A percentile compares a stretch with the other conserved stretches of the same genome.
These are phyloP conservation scores for Pangasius djambal DNA, from an alignment of 2,797 vertebrate genomes.

Conservation along the genomic window DNA sequence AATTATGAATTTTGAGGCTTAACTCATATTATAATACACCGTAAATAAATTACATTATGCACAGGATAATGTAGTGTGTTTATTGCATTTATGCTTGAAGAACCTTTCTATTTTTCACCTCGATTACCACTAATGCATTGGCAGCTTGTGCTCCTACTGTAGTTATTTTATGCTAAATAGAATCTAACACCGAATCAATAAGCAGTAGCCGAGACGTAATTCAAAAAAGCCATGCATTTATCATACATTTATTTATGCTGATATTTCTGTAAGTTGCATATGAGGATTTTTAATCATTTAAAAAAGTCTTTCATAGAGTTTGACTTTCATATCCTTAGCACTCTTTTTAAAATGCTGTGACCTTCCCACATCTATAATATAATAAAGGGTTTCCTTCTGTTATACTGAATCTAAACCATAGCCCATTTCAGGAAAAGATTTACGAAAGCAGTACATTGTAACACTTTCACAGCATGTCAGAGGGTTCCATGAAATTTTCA, in stretches of 20 bases:
- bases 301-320: not conserved
- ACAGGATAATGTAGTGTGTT: not conserved
- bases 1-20: slow-evolving; percentile 40
- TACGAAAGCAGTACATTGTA: slow-evolving; percentile 11
- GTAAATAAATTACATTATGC: not conserved
- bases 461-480: slow-evolving; percentile 17
- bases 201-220: not conserved
- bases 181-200: not conserved
- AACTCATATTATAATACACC: not conserved
- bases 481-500: slow-evolving; percentile 26
- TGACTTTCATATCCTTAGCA: no score
- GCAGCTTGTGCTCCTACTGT: not conserved
- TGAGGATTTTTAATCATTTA: not conserved
- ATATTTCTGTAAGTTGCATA: not conserved
- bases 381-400: slow-evolving; percentile 1
- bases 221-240: not conserved
- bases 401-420: not conserved
- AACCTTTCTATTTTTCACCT: not conserved
- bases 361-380: not conserved
- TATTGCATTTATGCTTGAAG: not conserved
- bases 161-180: not conserved
- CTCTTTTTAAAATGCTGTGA: not conserved
- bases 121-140: not conserved
- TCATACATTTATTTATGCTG: not conserved
- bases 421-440: slow-evolving; percentile 3